Evolutionary conservation across 2,888 invertebrate species (phyloP).

Genomic region (Pollenia angustigena): DNA sequence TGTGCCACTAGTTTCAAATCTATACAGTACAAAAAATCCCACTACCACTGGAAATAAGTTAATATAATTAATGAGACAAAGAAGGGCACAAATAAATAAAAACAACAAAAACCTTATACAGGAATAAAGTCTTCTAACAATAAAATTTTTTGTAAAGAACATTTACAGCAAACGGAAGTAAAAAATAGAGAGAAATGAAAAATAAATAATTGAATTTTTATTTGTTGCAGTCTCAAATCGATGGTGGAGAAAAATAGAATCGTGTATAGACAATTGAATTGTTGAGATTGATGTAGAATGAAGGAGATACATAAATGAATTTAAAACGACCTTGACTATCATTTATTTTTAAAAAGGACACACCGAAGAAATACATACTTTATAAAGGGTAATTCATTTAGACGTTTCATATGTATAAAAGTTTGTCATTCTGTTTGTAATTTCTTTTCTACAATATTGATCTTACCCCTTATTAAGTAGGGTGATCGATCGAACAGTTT

Average conservation of each 20-base stretch:
- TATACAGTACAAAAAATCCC: background rate
- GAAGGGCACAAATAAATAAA: background rate
- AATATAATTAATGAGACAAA: conserved; percentile 26
- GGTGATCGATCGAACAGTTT: too few species aligned
- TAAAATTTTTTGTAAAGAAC: background rate
- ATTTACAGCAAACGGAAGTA: conserved; percentile 9
- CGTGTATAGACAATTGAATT: conserved; percentile 9
- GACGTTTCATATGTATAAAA: too few species aligned
- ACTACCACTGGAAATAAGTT: background rate
- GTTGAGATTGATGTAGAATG: background rate
- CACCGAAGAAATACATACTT: too few species aligned
- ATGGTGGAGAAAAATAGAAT: background rate
- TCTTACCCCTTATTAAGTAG: too few species aligned
- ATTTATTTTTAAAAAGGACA: too few species aligned
- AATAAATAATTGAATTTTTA: conserved; percentile 40
- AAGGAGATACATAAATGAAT: background rate
- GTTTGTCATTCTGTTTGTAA: too few species aligned
- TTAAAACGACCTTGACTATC: background rate
- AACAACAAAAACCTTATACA: background rate
- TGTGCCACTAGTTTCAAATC: too few species aligned
- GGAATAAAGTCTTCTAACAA: conserved; percentile 23
- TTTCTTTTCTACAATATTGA: too few species aligned
- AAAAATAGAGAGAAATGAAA: conserved; percentile 1
- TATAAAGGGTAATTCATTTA: too few species aligned
- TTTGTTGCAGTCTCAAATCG: background rate